A percentile compares a stretch with the other conserved stretches of the same genome.
phyloP scores from a whole-genome alignment of 2,797 vertebrate species.

The Bovichtus variegatus region DNA sequence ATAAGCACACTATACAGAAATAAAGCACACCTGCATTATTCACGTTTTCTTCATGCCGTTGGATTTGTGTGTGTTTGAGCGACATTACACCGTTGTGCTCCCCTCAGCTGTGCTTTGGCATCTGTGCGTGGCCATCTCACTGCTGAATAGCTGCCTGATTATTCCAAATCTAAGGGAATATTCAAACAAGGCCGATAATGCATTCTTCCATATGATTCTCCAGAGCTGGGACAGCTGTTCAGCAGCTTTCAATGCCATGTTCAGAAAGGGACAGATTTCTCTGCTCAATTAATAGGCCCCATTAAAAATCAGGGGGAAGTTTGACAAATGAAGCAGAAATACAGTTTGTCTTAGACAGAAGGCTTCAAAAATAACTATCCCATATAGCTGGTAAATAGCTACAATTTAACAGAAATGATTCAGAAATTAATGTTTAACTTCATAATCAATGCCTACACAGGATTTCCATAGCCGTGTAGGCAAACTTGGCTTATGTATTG shows the following conservation, averaged over 20 bases:
- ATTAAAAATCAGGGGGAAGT: constrained; percentile 75
- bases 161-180: constrained; percentile 85
- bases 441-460: constrained; percentile 42
- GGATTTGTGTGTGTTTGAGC: constrained; percentile 65
- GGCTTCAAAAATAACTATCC: constrained; percentile 30
- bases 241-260: constrained; percentile 75
- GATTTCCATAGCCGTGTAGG: constrained; percentile 3
- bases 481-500: constrained; percentile 18
- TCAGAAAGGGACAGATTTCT: constrained; percentile 81
- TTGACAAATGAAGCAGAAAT: constrained; percentile 70
- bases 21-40: constrained; percentile 81
- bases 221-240: constrained; percentile 84
- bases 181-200: constrained; percentile 85
- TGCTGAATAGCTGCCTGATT: constrained; percentile 86
- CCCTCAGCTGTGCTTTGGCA: constrained; percentile 84
- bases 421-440: constrained; percentile 63
- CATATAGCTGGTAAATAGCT: constrained; percentile 36
- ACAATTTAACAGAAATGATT: constrained; percentile 45
- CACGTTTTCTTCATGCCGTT: constrained; percentile 55
- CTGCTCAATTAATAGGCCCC: constrained; percentile 80
- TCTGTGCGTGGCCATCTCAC: constrained; percentile 82
- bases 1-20: constrained; percentile 68
- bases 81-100: constrained; percentile 68
- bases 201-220: constrained; percentile 85
- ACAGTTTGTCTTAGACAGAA: constrained; percentile 46